A percentile compares a stretch with the other conserved stretches of the same genome.
phyloP scores from a whole-genome alignment of 2,888 invertebrate genomes.

The Leucophora obtusa region DNA sequence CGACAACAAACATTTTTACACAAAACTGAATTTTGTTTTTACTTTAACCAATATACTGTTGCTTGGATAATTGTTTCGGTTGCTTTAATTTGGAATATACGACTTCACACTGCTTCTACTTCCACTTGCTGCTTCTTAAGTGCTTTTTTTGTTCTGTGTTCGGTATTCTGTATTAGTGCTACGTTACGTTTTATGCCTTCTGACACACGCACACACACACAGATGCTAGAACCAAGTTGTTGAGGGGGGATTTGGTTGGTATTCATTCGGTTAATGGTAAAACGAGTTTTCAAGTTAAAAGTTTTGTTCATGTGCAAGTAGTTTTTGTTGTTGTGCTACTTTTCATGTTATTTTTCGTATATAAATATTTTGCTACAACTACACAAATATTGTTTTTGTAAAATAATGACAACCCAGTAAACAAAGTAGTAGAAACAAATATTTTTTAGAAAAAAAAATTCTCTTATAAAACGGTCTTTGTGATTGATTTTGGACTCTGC shows the following conservation, averaged over 20 bases:
- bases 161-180: too few species aligned
- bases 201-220: background rate
- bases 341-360: slow-evolving; percentile 27
- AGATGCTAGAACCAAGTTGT: background rate
- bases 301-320: slow-evolving; percentile 58
- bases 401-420: slow-evolving; percentile 39
- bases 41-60: slow-evolving; percentile 31
- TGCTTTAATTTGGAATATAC: slow-evolving; percentile 16
- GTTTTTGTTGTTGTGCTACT: slow-evolving; percentile 44
- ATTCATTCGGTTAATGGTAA: slow-evolving; percentile 60
- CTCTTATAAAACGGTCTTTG: too few species aligned
- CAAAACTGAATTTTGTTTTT: slow-evolving; percentile 6
- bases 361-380: slow-evolving; percentile 51
- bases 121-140: slow-evolving; percentile 17
- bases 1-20: slow-evolving; percentile 8
- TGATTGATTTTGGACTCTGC: too few species aligned
- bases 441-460: too few species aligned
- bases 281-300: slow-evolving; percentile 66
- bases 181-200: too few species aligned
- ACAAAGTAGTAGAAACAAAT: background rate
- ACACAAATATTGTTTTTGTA: slow-evolving; percentile 27
- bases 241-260: slow-evolving; percentile 16
- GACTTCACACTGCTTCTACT: slow-evolving; percentile 19
- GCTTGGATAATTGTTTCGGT: background rate
- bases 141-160: background rate